These are phyloP conservation scores for Macrosteles quadrilineatus DNA, from an alignment of 1,140 invertebrate genomes.

Conservation along the genomic window DNA sequence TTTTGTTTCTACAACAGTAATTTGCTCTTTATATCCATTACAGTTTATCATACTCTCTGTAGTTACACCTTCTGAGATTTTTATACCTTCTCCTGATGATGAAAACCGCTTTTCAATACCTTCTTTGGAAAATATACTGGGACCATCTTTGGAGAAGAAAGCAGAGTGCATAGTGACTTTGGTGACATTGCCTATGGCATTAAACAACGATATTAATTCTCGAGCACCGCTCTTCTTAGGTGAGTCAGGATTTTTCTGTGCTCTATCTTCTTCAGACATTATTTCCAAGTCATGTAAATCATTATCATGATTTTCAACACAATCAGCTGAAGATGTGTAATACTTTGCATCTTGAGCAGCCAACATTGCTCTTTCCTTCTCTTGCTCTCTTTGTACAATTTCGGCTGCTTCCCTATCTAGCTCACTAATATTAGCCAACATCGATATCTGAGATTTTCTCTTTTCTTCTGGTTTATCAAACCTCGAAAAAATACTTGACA, in stretches of 20 bases:
- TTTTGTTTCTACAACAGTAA: constrained; percentile 28
- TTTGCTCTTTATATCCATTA: constrained; percentile 19
- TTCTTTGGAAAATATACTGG: constrained; percentile 37
- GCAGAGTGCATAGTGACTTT: constrained; percentile 56
- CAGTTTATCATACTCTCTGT: background rate
- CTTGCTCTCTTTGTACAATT: constrained; percentile 64
- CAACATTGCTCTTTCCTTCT: constrained; percentile 47
- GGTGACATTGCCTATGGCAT: constrained; percentile 60
- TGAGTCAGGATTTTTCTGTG: constrained; percentile 22
- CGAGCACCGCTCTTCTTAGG: constrained; percentile 53
- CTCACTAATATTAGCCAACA: constrained; percentile 78
- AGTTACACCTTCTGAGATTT: background rate
- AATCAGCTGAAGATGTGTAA: constrained; percentile 45
- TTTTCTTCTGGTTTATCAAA: constrained; percentile 53
- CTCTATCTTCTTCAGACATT: constrained; percentile 16
- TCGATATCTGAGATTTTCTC: constrained; percentile 61
- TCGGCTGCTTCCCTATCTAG: constrained; percentile 75
- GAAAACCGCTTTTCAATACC: constrained; percentile 39
- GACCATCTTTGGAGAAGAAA: constrained; percentile 48
- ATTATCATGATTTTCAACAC: constrained; percentile 46
- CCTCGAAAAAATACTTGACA: constrained; percentile 40
- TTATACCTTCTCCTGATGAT: background rate
- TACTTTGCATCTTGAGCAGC: constrained; percentile 47
- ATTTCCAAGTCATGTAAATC: constrained; percentile 47
- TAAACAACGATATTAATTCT: constrained; percentile 65